phyloP scores from a whole-genome alignment of 1,140 invertebrate species.

The Hylyphantes graminicola region DNA sequence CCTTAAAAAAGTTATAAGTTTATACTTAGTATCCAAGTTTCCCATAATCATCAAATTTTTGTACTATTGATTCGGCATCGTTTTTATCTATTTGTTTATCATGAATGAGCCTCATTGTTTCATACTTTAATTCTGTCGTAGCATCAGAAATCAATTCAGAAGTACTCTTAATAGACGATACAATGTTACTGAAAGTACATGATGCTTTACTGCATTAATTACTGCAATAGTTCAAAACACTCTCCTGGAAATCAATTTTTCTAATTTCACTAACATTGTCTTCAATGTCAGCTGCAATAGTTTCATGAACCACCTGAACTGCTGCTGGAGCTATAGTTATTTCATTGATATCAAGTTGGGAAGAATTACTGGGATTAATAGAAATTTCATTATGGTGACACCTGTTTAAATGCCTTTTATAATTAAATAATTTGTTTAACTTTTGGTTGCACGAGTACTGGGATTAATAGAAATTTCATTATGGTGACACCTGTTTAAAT shows the following conservation, averaged over 20 bases:
- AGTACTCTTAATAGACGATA: not conserved
- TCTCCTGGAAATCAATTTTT: not conserved
- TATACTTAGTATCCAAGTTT: constrained; percentile 18
- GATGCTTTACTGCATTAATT: not conserved
- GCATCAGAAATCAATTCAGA: not conserved
- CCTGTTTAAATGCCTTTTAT: too few species aligned
- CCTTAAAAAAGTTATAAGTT: constrained; percentile 4
- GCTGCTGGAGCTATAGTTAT: not conserved
- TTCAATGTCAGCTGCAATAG: not conserved
- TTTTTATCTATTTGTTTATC: not conserved
- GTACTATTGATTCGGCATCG: not conserved
- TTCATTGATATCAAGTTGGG: not conserved
- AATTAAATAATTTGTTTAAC: too few species aligned
- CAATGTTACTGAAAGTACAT: constrained; percentile 1
- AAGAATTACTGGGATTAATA: too few species aligned
- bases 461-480: not conserved
- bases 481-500: constrained; percentile 1
- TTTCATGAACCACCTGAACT: not conserved
- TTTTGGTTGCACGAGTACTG: too few species aligned
- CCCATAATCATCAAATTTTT: constrained; percentile 6
- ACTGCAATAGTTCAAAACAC: not conserved
- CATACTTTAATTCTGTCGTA: not conserved
- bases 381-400: too few species aligned
- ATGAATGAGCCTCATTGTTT: not conserved
- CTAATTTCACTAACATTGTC: not conserved